Conservation (phyloP, 2,113 vertebrate genomes). For the Symphodus melops region DNA sequence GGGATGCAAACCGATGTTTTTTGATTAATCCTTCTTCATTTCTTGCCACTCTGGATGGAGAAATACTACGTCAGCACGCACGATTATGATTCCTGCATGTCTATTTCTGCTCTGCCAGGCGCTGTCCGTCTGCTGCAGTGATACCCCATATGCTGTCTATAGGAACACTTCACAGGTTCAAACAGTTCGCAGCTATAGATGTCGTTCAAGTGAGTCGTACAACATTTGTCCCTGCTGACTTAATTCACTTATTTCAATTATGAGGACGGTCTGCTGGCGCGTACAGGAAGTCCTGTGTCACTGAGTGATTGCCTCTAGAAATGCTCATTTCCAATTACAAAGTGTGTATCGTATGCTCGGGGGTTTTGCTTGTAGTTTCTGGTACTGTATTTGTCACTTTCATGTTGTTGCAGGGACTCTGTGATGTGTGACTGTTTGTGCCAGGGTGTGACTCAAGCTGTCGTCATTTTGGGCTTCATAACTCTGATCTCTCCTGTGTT, state of each 20-base stretch:
- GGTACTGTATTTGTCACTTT: constrained; percentile 24
- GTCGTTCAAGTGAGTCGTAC: constrained; percentile 40
- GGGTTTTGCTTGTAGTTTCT: background rate
- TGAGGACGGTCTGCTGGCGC: constrained; percentile 32
- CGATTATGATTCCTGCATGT: constrained; percentile 63
- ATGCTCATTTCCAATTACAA: constrained; percentile 6
- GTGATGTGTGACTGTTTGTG: constrained; percentile 3
- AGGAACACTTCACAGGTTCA: constrained; percentile 63
- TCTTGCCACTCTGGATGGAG: constrained; percentile 32
- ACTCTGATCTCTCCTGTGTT: background rate
- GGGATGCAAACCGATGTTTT: constrained; percentile 13
- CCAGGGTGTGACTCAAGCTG: constrained; percentile 7
- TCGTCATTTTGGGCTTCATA: constrained; percentile 20
- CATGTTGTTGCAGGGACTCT: background rate
- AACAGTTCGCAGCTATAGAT: constrained; percentile 54
- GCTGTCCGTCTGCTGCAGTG: constrained; percentile 63
- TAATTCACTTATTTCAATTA: constrained; percentile 68
- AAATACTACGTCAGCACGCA: constrained; percentile 40
- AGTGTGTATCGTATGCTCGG: background rate
- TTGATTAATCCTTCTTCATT: constrained; percentile 8
- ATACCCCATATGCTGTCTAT: constrained; percentile 59
- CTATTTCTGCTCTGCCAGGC: constrained; percentile 62
- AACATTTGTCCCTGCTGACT: constrained; percentile 56
- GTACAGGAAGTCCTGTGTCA: constrained; percentile 57
- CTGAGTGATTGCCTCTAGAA: constrained; percentile 24